These are phyloP conservation scores for Ginglymostoma cirratum DNA, from an alignment of 2,113 vertebrate species.

Conservation along the genomic window DNA sequence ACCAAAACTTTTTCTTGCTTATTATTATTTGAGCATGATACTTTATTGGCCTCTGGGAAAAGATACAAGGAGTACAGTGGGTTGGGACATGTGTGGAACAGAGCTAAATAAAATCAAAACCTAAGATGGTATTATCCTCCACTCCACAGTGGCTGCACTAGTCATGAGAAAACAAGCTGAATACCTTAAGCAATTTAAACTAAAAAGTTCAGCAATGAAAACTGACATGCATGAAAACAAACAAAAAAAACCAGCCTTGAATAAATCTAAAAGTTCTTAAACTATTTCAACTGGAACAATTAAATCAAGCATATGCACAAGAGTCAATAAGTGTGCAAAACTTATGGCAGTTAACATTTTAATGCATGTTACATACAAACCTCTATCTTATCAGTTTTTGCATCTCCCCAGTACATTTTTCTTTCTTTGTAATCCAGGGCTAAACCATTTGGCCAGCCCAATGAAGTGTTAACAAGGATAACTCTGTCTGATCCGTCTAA, in stretches of 20 bases:
- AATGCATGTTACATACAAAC: constrained; percentile 54
- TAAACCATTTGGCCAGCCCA: constrained; percentile 94
- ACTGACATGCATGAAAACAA: neutral
- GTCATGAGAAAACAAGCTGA: neutral
- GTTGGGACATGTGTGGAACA: neutral
- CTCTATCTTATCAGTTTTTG: constrained; percentile 89
- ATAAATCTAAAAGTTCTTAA: neutral
- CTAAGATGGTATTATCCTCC: neutral
- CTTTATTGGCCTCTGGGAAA: no score
- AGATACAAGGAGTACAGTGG: neutral
- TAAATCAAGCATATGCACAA: neutral
- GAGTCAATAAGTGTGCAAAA: neutral
- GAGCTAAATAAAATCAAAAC: neutral
- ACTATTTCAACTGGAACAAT: neutral
- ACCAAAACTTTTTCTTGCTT: neutral
- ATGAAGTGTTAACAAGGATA: constrained; percentile 86
- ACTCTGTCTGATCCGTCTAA: constrained; percentile 82
- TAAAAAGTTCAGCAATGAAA: neutral
- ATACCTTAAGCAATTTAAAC: neutral
- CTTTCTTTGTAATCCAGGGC: constrained; percentile 81
- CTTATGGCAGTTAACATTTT: neutral
- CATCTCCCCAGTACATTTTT: constrained; percentile 96
- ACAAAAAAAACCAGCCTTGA: neutral
- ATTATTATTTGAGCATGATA: neutral
- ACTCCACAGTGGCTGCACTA: no score